phyloP scores from a whole-genome alignment of 2,797 vertebrate genomes.

The Argentina silus region DNA sequence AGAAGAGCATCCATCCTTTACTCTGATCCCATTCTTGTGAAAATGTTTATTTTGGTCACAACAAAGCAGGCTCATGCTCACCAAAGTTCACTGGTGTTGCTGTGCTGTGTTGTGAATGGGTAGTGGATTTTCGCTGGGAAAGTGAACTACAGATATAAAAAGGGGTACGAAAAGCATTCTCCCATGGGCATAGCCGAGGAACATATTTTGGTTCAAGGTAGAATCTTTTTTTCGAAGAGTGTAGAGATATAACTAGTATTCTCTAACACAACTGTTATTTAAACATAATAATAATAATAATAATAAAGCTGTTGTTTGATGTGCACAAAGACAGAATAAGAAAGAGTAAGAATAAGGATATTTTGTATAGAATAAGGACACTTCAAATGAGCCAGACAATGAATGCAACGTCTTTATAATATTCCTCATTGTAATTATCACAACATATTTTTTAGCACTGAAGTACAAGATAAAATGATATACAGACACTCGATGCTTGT shows the following conservation, averaged over 20 bases:
- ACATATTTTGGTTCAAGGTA: not conserved
- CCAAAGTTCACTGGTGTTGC: not conserved
- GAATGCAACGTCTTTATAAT: constrained; percentile 77
- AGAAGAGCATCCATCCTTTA: not conserved
- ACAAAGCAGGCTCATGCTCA: not conserved
- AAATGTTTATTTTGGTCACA: not conserved
- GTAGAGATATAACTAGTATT: too few species aligned
- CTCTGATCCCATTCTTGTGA: not conserved
- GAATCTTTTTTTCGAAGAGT: not conserved
- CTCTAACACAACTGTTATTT: not conserved
- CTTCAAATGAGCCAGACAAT: constrained; percentile 51
- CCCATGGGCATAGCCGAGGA: too few species aligned
- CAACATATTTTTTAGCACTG: constrained; percentile 68
- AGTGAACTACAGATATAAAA: too few species aligned
- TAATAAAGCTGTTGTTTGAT: too few species aligned
- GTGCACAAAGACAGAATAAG: not conserved
- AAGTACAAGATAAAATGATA: constrained; percentile 65
- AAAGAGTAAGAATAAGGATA: not conserved
- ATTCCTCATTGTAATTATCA: constrained; percentile 74
- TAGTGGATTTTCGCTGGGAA: too few species aligned
- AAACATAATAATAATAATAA: not conserved
- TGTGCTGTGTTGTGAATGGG: not conserved
- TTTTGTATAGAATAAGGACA: constrained; percentile 29
- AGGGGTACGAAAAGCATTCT: too few species aligned
- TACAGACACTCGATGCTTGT: constrained; percentile 54